A percentile compares a stretch with the other conserved stretches of the same genome.
Conservation (phyloP, 1,140 invertebrate species). For the Drosophila mauritiana region DNA sequence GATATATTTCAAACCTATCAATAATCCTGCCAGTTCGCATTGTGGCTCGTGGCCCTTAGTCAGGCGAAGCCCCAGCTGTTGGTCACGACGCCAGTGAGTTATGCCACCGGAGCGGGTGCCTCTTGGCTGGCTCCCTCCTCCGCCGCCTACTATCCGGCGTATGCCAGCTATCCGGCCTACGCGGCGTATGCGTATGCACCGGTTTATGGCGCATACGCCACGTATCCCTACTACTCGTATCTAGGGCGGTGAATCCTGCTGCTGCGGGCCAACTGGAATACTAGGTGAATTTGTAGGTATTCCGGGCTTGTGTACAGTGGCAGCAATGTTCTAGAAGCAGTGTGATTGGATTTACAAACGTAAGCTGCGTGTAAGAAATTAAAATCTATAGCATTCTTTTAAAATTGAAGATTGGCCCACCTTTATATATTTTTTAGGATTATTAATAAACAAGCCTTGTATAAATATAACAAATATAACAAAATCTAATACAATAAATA, state of each 20-base stretch:
- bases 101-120: slow-evolving; percentile 52
- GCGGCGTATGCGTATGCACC: slow-evolving; percentile 72
- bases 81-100: slow-evolving; percentile 58
- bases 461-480: not conserved
- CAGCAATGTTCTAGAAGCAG: not conserved
- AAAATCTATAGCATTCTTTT: not conserved
- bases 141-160: slow-evolving; percentile 44
- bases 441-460: no score
- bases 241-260: slow-evolving; percentile 53
- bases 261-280: slow-evolving; percentile 16
- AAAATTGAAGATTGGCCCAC: not conserved
- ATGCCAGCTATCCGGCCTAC: slow-evolving; percentile 70
- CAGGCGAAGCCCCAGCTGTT: slow-evolving; percentile 65
- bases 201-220: slow-evolving; percentile 67
- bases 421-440: not conserved
- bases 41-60: slow-evolving; percentile 43
- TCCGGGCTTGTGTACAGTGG: no score
- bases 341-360: not conserved
- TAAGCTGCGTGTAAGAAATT: not conserved
- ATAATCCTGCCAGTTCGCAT: slow-evolving; percentile 52
- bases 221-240: slow-evolving; percentile 73
- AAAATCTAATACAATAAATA: not conserved
- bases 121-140: slow-evolving; percentile 42
- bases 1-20: slow-evolving; percentile 33
- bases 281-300: slow-evolving; percentile 1